Conservation (phyloP, 2,888 invertebrate species). For the Hesperia comma region DNA sequence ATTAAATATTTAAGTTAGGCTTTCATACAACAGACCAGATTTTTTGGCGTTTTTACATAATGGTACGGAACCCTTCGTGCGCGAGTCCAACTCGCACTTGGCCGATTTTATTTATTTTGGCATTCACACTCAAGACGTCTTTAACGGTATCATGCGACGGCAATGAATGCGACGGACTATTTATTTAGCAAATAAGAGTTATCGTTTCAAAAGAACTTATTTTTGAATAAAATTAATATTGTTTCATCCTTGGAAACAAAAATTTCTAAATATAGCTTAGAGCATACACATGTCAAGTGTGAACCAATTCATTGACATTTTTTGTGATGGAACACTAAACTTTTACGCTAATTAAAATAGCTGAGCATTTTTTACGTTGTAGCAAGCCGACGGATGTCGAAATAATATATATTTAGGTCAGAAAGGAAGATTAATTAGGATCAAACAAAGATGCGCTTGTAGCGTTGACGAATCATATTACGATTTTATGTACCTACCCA, state of each 20-base stretch:
- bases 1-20: too few relatives aligned
- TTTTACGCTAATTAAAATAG: constrained; percentile 82
- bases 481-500: not conserved
- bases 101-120: too few relatives aligned
- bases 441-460: constrained; percentile 64
- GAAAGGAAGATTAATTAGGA: constrained; percentile 72
- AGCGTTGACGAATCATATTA: constrained; percentile 67
- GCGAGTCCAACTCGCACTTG: too few relatives aligned
- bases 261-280: constrained; percentile 41
- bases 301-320: constrained; percentile 67
- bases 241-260: constrained; percentile 15
- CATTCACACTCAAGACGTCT: too few relatives aligned
- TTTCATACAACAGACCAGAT: too few relatives aligned
- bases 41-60: too few relatives aligned
- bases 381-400: constrained; percentile 68
- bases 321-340: constrained; percentile 64
- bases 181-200: too few relatives aligned
- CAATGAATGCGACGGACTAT: too few relatives aligned
- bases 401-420: constrained; percentile 72
- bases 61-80: too few relatives aligned
- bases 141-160: too few relatives aligned
- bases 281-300: constrained; percentile 56
- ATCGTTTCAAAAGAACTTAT: too few relatives aligned
- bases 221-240: too few relatives aligned
- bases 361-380: constrained; percentile 71